Base-by-base conservation (phyloP, 2,888 invertebrate genomes). In the Timema cristinae region DNA sequence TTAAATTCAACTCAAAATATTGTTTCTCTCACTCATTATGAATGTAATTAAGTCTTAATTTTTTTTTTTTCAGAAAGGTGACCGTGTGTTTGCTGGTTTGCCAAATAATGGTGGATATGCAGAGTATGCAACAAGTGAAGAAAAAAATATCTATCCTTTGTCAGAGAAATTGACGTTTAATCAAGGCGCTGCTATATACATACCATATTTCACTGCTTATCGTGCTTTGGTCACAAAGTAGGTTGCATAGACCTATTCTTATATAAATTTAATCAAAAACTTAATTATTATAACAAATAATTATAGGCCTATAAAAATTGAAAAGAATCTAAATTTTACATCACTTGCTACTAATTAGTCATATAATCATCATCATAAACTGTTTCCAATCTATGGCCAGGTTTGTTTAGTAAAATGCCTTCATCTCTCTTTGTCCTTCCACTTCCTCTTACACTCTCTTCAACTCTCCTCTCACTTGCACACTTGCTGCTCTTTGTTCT, bases 131-230 rank as follows among this genome's bases (percentile, higher is more conserved):
- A 77, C 81, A 1, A 81, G 81, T 75, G 80, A 78, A 6, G 79
- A 79, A 47, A 76, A 77, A 5, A 74, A 78, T 72, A 79, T 82
- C 0, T 82, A 81, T 73, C 79, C 79, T 71, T 78, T 86, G 69
- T 77, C 81, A 69, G 79, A 81, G 15, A 78, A 78, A 8, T 76
- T 86, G 32, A 79, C 80, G 6, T 86, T 83, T 76, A 78, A 79
- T 32, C 82, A 87, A 78, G 87, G 87, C 50, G 86, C 86, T n/a
- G 82, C 81, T 13, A 74, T 88, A 11, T 86, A 85, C 47, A 79
- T 85, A 6, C 85, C 87, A 0, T 87, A 85, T 78, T 85, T 84
- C 78, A 86, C 87, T 13, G 87, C 87, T 0, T 86, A 85, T 78
- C 80, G 85, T 74, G 85, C 86, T 4, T 77, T 87, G 5, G 78